A percentile compares a stretch with the other conserved stretches of the same genome.
Conservation (phyloP, 2,113 vertebrate genomes). For the Gymnarchus niloticus region DNA sequence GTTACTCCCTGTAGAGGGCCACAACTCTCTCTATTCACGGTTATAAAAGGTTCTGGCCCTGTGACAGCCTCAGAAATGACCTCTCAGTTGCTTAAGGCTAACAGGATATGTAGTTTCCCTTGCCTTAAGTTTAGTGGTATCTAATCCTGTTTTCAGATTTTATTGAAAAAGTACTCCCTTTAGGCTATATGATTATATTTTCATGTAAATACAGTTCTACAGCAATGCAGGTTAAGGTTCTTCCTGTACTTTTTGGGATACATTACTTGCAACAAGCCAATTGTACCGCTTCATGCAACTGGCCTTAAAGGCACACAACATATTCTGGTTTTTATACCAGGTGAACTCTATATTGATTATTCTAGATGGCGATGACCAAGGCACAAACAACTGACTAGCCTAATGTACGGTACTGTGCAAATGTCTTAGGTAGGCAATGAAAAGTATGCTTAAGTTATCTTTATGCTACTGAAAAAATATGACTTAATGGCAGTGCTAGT, state of each 20-base stretch:
- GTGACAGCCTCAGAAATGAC: constrained; percentile 11
- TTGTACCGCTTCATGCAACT: background rate
- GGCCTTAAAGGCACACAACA: background rate
- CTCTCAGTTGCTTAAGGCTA: constrained; percentile 2
- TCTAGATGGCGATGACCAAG: background rate
- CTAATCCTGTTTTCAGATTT: background rate
- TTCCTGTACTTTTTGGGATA: background rate
- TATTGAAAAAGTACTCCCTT: background rate
- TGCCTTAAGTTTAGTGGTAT: background rate
- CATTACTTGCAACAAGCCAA: background rate
- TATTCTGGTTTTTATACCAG: background rate
- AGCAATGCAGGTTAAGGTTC: background rate
- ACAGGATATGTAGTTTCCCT: background rate
- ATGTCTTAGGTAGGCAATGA: too few species aligned
- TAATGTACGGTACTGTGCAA: too few species aligned
- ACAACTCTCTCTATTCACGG: background rate
- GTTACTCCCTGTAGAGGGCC: background rate
- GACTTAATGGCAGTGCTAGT: too few species aligned
- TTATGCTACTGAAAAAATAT: too few species aligned
- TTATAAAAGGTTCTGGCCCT: background rate
- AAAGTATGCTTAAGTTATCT: too few species aligned
- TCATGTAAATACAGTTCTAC: constrained; percentile 6
- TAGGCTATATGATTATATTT: background rate
- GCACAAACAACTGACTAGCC: background rate
- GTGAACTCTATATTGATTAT: background rate